Conservation (phyloP, 2,113 vertebrate genomes). For the Mirza zaza region DNA sequence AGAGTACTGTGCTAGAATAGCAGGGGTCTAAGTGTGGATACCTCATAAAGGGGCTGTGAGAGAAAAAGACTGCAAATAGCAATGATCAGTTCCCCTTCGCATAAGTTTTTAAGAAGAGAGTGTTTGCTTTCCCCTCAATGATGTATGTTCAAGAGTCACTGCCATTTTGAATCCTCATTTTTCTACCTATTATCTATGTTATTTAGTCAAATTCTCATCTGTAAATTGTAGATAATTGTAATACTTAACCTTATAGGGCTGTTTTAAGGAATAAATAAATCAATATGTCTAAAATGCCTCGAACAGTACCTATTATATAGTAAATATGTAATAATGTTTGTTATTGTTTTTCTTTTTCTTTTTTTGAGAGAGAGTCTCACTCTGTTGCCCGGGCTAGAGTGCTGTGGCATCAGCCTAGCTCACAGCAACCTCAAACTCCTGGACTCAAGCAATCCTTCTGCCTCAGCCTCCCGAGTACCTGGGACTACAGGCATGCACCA, state of each 20-base stretch:
- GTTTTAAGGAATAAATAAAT: slow-evolving; percentile 32
- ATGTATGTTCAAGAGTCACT: background rate
- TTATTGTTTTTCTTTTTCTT: background rate
- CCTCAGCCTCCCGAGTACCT: too few relatives aligned
- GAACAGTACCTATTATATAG: background rate
- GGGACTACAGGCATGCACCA: too few relatives aligned
- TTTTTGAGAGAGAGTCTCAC: too few relatives aligned
- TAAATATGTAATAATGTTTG: background rate
- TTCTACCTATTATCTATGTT: slow-evolving; percentile 12
- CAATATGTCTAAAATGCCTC: background rate
- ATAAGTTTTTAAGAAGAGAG: background rate
- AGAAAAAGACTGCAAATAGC: background rate
- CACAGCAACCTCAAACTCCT: too few relatives aligned
- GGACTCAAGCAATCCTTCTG: too few relatives aligned
- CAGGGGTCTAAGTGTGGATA: background rate
- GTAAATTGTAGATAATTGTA: slow-evolving; percentile 16
- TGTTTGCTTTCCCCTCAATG: background rate
- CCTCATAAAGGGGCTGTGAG: background rate
- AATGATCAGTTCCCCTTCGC: background rate
- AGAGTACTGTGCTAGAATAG: background rate
- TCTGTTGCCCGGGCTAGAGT: too few relatives aligned
- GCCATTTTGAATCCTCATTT: background rate
- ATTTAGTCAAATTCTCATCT: background rate
- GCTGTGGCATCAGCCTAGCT: too few relatives aligned
- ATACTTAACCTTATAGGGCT: background rate